These are phyloP conservation scores for Rhombomys opimus DNA, from an alignment of 2,113 vertebrate genomes.

Conservation along the genomic window DNA sequence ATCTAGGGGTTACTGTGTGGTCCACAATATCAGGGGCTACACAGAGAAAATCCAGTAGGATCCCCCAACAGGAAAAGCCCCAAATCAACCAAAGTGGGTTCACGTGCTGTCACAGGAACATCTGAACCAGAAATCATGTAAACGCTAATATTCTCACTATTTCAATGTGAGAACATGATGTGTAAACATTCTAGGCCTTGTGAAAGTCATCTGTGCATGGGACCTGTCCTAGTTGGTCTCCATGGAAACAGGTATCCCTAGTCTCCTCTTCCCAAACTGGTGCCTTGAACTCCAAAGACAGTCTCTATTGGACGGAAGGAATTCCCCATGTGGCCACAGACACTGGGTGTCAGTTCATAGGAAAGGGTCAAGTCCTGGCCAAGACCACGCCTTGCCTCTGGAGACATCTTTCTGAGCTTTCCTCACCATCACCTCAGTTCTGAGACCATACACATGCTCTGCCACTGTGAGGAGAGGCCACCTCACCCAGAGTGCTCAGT, in stretches of 20 bases:
- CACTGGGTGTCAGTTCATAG: rapidly evolving
- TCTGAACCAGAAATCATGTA: neutral
- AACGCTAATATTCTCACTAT: rapidly evolving
- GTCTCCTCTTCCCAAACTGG: rapidly evolving
- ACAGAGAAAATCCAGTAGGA: neutral
- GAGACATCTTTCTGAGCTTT: rapidly evolving
- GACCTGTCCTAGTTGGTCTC: too few relatives aligned
- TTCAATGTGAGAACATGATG: neutral
- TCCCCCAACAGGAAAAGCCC: rapidly evolving
- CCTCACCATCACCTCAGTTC: too few relatives aligned
- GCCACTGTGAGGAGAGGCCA: rapidly evolving
- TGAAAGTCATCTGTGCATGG: neutral
- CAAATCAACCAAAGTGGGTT: neutral
- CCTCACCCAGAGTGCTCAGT: rapidly evolving
- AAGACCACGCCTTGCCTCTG: rapidly evolving
- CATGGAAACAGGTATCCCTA: rapidly evolving
- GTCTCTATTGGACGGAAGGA: neutral
- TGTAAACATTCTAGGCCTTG: neutral
- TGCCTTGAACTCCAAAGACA: neutral
- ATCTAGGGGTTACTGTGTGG: rapidly evolving
- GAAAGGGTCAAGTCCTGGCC: rapidly evolving
- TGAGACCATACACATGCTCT: too few relatives aligned
- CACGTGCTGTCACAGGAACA: too few relatives aligned
- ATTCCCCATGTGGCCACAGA: too few relatives aligned
- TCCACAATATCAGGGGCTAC: rapidly evolving